Evolutionary conservation across 2,888 invertebrate species (phyloP).

Genomic region (Melikaiella ostensackeni): DNA sequence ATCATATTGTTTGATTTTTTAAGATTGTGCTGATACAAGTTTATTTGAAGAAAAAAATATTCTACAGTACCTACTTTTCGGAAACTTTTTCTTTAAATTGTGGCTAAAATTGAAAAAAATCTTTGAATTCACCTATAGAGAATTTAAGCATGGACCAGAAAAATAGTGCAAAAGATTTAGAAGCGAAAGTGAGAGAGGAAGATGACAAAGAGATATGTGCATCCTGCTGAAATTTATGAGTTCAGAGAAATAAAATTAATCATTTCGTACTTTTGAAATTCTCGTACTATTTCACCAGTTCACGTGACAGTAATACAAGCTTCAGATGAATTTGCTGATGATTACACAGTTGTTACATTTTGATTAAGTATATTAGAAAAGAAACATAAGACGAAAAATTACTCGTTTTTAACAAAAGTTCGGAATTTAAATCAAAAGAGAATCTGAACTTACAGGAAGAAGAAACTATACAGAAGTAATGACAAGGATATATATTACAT

Average conservation of each 20-base stretch:
- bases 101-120: background rate
- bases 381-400: background rate
- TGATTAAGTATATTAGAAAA: background rate
- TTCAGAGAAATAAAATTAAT: background rate
- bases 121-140: background rate
- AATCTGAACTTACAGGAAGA: background rate
- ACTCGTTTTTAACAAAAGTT: background rate
- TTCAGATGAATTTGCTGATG: background rate
- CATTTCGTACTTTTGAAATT: background rate
- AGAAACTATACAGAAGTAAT: background rate
- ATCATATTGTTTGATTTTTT: too few species aligned
- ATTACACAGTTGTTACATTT: background rate
- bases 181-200: background rate
- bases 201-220: background rate
- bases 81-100: background rate
- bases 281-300: background rate
- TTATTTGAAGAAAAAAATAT: too few species aligned
- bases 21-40: too few species aligned
- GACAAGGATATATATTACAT: background rate
- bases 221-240: constrained; percentile 9
- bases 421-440: background rate
- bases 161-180: constrained; percentile 12
- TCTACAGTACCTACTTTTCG: too few species aligned
- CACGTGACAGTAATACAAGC: background rate
- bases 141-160: constrained; percentile 4